Evolutionary conservation across 2,888 invertebrate species (phyloP).

Genomic region (Oscheius myriophilus): DNA sequence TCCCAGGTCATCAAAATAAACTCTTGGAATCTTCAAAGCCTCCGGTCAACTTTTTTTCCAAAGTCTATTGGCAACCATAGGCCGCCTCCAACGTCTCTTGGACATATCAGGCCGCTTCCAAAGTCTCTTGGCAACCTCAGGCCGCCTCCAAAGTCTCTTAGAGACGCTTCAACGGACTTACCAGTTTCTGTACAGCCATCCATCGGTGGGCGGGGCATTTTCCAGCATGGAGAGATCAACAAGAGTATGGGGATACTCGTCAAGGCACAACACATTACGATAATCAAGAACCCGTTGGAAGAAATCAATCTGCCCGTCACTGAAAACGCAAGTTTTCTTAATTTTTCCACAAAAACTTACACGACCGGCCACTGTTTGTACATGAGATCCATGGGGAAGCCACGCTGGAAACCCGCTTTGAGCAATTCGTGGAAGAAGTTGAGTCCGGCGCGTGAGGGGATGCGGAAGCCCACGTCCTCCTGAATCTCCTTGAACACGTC

Average conservation of each 20-base stretch:
- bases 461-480: neutral
- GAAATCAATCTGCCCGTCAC: conserved; percentile 2
- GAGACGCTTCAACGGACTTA: too few species aligned
- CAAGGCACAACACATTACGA: neutral
- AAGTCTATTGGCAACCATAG: too few species aligned
- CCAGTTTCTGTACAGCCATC: conserved; percentile 3
- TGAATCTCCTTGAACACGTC: conserved; percentile 6
- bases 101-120: too few species aligned
- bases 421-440: neutral
- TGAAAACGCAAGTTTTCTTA: neutral
- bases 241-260: neutral
- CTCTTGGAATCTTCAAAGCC: too few species aligned
- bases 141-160: neutral
- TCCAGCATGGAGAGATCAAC: conserved; percentile 3
- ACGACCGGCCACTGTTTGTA: neutral
- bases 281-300: neutral
- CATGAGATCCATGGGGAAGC: conserved; percentile 9
- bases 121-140: too few species aligned
- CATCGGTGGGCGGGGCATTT: neutral
- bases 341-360: neutral
- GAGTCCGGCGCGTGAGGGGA: neutral
- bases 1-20: too few species aligned
- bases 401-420: neutral
- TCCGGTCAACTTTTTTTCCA: too few species aligned
- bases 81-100: too few species aligned